phyloP scores from a whole-genome alignment of 2,797 vertebrate genomes.

The Hypotaenidia philippensis region DNA sequence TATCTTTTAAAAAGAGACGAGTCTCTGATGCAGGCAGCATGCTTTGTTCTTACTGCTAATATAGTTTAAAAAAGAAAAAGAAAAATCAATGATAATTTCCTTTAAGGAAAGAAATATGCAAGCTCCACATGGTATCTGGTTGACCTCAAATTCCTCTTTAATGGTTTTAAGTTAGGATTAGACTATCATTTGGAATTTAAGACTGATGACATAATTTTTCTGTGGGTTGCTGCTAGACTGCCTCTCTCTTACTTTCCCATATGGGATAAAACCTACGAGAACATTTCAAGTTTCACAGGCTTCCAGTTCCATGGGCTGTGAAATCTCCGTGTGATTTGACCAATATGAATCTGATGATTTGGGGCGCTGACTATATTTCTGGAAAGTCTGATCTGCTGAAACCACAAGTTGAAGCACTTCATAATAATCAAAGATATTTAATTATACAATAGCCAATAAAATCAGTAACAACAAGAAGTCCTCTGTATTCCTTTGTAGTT shows the following conservation, averaged over 20 bases:
- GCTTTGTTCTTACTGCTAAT: not conserved
- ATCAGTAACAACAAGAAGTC: not conserved
- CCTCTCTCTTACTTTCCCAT: not conserved
- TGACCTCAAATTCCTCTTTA: not conserved
- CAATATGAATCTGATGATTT: not conserved
- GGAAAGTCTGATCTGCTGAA: not conserved
- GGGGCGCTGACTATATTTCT: not conserved
- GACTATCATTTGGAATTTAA: not conserved
- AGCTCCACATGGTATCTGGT: not conserved
- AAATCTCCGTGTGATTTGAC: not conserved
- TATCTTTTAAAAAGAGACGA: not conserved
- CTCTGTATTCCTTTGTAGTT: conserved; percentile 17
- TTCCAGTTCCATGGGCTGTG: not conserved
- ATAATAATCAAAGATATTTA: not conserved
- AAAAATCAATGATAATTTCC: not conserved
- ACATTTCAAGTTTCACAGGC: not conserved
- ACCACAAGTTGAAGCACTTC: not conserved
- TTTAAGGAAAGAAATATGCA: not conserved
- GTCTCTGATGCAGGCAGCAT: not conserved
- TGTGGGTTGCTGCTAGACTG: not conserved
- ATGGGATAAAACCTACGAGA: not conserved
- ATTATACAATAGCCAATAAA: not conserved
- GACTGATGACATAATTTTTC: not conserved
- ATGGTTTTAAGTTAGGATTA: not conserved
- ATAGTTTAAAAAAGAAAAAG: not conserved